phyloP scores from a whole-genome alignment of 2,888 invertebrate species.

The Agrochola macilenta region DNA sequence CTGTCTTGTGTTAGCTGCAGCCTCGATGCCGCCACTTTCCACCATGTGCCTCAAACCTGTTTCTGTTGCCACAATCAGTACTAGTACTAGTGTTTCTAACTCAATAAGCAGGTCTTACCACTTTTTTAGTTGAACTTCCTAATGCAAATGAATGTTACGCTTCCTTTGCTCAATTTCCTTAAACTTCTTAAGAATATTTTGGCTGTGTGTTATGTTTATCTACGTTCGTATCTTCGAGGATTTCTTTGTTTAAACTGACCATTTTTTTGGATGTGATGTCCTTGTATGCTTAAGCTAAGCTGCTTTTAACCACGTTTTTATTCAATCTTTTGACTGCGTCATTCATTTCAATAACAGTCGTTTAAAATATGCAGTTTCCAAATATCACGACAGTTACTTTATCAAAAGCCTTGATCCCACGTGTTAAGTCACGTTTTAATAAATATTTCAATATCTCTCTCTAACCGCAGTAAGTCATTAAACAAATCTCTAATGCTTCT shows the following conservation, averaged over 20 bases:
- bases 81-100: constrained; percentile 63
- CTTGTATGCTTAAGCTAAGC: constrained; percentile 14
- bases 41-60: constrained; percentile 83
- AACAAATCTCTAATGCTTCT: constrained; percentile 44
- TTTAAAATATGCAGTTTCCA: constrained; percentile 31
- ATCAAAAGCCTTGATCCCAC: constrained; percentile 34
- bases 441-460: constrained; percentile 50
- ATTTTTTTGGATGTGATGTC: constrained; percentile 10
- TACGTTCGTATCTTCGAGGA: constrained; percentile 11
- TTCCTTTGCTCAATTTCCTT: constrained; percentile 52
- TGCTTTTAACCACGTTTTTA: background rate
- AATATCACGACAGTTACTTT: constrained; percentile 36
- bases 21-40: constrained; percentile 78
- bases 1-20: constrained; percentile 57
- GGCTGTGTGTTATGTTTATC: constrained; percentile 8
- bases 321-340: background rate
- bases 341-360: background rate
- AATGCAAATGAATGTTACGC: constrained; percentile 51
- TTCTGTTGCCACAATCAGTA: constrained; percentile 58
- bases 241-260: constrained; percentile 38
- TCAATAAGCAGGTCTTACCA: constrained; percentile 57
- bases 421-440: constrained; percentile 45
- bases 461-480: constrained; percentile 56
- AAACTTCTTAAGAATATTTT: constrained; percentile 8
- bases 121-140: constrained; percentile 57